Percentiles rank a stretch among this genome's conserved stretches.
Conservation (phyloP, 2,797 vertebrate species). For the Brotogeris chrysoptera region DNA sequence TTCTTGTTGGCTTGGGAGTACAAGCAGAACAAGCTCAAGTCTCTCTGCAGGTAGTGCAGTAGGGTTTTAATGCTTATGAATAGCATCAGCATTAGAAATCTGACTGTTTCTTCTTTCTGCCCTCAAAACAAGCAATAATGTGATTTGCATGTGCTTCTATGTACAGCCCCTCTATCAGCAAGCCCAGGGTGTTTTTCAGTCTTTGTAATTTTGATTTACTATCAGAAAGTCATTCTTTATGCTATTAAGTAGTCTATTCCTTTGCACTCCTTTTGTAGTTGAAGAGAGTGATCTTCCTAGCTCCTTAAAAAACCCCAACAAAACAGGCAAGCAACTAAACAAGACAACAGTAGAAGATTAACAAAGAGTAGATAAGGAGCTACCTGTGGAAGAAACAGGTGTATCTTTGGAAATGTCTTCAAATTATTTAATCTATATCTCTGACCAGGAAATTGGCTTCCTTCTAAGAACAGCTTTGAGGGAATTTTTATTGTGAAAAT, state of each 20-base stretch:
- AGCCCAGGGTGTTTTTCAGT: neutral
- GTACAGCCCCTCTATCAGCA: neutral
- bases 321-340: neutral
- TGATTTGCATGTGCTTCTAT: neutral
- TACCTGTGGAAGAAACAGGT: neutral
- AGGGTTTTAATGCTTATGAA: neutral
- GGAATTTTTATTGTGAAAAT: neutral
- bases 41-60: neutral
- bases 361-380: neutral
- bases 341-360: neutral
- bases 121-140: neutral
- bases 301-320: neutral
- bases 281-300: neutral
- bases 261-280: neutral
- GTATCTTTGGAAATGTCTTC: constrained; percentile 5
- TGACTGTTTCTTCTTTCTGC: neutral
- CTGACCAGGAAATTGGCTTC: neutral
- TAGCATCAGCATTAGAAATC: neutral
- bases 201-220: neutral
- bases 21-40: neutral
- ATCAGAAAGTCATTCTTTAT: neutral
- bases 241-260: neutral
- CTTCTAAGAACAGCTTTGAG: neutral
- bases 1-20: constrained; percentile 4
- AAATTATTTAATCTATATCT: neutral